Percentiles rank a stretch among this genome's conserved stretches.
phyloP scores from a whole-genome alignment of 2,113 vertebrate species.

The Glaucomys volans region DNA sequence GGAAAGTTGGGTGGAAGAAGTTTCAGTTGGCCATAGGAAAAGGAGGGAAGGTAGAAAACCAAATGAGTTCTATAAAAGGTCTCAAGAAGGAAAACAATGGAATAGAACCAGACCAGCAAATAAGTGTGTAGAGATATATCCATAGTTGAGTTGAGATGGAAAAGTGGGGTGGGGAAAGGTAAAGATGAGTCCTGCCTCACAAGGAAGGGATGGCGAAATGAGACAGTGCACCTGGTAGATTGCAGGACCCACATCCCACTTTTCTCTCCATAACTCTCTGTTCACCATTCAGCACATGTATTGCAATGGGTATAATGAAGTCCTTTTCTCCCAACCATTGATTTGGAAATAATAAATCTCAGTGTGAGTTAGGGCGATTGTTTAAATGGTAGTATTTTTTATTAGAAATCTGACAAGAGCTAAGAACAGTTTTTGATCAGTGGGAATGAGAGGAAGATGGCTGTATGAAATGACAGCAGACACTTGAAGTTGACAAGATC shows the following conservation, averaged over 20 bases:
- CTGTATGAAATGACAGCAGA: background rate
- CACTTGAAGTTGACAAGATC: background rate
- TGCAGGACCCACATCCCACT: background rate
- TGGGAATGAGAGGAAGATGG: background rate
- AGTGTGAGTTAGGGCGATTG: background rate
- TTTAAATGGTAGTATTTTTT: constrained; percentile 5
- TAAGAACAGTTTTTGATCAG: background rate
- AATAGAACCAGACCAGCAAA: background rate
- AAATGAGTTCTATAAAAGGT: background rate
- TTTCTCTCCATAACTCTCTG: background rate
- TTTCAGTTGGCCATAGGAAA: background rate
- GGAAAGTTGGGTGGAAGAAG: background rate
- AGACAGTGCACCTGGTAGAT: too few species aligned
- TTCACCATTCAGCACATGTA: background rate
- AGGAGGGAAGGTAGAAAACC: background rate
- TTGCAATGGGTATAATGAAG: background rate
- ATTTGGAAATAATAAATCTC: background rate
- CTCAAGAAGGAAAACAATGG: background rate
- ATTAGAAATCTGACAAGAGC: background rate
- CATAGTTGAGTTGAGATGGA: background rate
- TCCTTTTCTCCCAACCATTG: background rate
- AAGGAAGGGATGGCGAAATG: background rate
- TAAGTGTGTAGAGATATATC: background rate
- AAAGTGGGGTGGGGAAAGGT: background rate
- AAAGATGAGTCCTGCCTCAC: background rate